These are phyloP conservation scores for Conops quadrifasciatus DNA, from an alignment of 2,888 invertebrate genomes.

Conservation along the genomic window DNA sequence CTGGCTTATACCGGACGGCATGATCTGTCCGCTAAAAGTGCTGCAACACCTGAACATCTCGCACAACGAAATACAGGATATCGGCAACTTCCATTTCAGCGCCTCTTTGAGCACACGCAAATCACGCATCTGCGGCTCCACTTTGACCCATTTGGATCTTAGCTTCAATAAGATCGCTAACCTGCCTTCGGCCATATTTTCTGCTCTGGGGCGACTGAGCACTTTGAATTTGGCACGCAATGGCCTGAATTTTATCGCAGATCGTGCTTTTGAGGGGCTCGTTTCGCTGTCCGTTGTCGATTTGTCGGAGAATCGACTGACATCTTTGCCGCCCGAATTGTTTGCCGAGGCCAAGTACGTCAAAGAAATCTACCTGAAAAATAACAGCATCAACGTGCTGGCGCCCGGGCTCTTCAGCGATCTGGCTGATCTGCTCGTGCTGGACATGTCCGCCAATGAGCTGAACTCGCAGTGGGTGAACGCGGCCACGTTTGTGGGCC, in stretches of 20 bases:
- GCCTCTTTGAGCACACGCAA: slow-evolving; percentile 68
- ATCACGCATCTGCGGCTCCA: slow-evolving; percentile 67
- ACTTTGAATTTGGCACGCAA: slow-evolving; percentile 87
- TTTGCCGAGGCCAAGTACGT: slow-evolving; percentile 84
- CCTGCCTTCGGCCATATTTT: slow-evolving; percentile 83
- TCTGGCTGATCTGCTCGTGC: slow-evolving; percentile 78
- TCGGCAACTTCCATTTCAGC: slow-evolving; percentile 84
- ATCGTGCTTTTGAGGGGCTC: slow-evolving; percentile 82
- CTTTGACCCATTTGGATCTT: slow-evolving; percentile 81
- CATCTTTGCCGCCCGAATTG: slow-evolving; percentile 84
- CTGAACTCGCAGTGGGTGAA: slow-evolving; percentile 88
- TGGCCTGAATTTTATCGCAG: slow-evolving; percentile 86
- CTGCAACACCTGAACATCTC: slow-evolving; percentile 85
- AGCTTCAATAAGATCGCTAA: slow-evolving; percentile 86
- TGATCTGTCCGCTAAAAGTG: slow-evolving; percentile 84
- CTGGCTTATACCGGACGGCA: slow-evolving; percentile 85
- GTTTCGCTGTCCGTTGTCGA: slow-evolving; percentile 84
- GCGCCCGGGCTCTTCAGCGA: slow-evolving; percentile 86
- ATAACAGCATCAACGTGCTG: slow-evolving; percentile 87
- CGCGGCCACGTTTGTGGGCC: slow-evolving; percentile 83
- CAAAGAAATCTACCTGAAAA: slow-evolving; percentile 88
- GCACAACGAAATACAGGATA: slow-evolving; percentile 86
- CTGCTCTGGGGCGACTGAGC: slow-evolving; percentile 78
- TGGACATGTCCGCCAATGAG: slow-evolving; percentile 86
- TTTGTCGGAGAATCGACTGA: slow-evolving; percentile 88